Evolutionary conservation across 2,113 vertebrate genomes (phyloP), one percentile per base, ranked within the genome.

Genomic region (Colinus virginianus): DNA sequence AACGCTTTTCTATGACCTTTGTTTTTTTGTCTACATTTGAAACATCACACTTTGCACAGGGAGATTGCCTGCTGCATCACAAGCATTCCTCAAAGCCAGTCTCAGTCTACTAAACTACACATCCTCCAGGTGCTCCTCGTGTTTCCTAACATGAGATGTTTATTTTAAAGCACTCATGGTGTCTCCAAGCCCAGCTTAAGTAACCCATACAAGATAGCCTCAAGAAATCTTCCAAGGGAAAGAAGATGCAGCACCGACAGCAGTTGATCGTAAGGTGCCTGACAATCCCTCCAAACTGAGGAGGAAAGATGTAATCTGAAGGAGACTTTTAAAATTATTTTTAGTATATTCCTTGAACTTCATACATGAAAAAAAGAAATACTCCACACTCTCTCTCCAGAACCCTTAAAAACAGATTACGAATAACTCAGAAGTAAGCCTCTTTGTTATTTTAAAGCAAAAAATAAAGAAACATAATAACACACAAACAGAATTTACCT

Each of bases 401-500:
- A 9, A 58, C 6, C 20, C 34, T 68, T 43, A 76, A 66, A 84
- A 78, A 15, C 5, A 46, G 30, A 49, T 32, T 63, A 74, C 0
- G 1, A 69, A 16, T 80, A 80, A 69, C 5, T n/a, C 46, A 40
- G 34, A 58, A 76, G 40, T 38, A 80, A 90, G 71, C 3, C 15
- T 15, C 64, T 8, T 18, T 22, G 23, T 23, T 72, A 38, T 45
- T 85, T 56, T 22, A 76, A 6, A 62, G 6, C 38, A 38, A 55
- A 88, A 32, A 51, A 40, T 63, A 26, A 62, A 18, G 7, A 61
- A 38, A 61, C 21, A 61, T 11, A 69, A 66, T 25, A 63, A 61
- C 3, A 28, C 15, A 71, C 34, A 58, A 8, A 25, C 0, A 21
- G 51, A 32, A 95, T 77, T 98, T 98, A 99, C 99, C 99, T 99